These are phyloP conservation scores for Alectoris magna DNA, from an alignment of 2,797 vertebrate species.

Conservation along the genomic window DNA sequence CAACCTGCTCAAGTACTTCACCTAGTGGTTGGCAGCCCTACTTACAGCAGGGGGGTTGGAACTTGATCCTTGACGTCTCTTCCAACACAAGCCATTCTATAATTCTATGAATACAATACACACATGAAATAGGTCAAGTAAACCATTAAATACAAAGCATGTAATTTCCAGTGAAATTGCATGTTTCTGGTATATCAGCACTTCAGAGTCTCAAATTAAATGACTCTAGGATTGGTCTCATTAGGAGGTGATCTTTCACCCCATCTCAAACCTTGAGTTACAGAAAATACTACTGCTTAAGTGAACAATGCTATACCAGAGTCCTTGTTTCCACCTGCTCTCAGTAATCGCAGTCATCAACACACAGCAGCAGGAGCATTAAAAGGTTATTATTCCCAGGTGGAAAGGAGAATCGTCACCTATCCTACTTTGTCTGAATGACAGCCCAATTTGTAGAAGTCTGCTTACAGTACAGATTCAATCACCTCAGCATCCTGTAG, in stretches of 20 bases:
- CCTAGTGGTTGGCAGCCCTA: no score
- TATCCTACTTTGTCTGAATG: neutral
- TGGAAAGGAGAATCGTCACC: neutral
- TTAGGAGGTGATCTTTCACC: neutral
- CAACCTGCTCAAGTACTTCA: no score
- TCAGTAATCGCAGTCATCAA: neutral
- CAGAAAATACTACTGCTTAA: neutral
- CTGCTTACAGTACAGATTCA: neutral
- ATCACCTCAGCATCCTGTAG: neutral
- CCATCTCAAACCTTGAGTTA: neutral
- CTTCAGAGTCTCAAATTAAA: neutral
- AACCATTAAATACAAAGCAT: neutral
- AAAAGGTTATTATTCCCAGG: neutral
- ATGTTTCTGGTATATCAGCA: neutral
- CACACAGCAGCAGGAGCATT: neutral
- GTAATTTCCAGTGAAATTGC: neutral
- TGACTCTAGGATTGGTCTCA: rapidly evolving
- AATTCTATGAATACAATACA: neutral
- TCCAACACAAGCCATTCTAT: no score
- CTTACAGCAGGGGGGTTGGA: no score
- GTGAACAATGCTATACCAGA: rapidly evolving
- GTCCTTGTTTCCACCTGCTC: neutral
- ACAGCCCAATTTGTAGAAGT: rapidly evolving
- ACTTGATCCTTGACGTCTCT: no score
- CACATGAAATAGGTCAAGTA: neutral